Evolutionary conservation across 2,797 vertebrate genomes (phyloP).

Genomic region (Etheostoma nigrum): DNA sequence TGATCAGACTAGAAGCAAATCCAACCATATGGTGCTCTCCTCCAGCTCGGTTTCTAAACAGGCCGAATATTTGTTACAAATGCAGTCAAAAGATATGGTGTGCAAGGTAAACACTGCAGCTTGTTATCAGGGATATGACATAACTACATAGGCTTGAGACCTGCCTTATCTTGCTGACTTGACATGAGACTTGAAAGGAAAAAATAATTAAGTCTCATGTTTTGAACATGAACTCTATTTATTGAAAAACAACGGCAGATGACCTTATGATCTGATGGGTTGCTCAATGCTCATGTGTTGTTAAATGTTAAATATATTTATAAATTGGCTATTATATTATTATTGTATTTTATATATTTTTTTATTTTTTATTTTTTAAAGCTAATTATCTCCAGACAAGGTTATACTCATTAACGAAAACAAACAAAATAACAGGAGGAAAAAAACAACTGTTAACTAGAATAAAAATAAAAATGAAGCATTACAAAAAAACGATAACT

Average conservation of each 20-base stretch:
- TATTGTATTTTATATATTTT: background rate
- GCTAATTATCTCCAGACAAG: background rate
- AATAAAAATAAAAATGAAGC: too few species aligned
- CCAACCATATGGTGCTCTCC: slow-evolving; percentile 24
- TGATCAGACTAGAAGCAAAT: slow-evolving; percentile 40
- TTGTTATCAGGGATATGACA: background rate
- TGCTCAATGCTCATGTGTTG: background rate
- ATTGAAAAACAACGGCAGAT: background rate
- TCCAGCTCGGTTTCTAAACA: slow-evolving; percentile 6
- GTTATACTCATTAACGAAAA: too few species aligned
- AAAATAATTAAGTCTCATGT: background rate
- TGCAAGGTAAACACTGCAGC: background rate
- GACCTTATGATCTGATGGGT: background rate
- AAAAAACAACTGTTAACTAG: too few species aligned
- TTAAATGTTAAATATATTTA: background rate
- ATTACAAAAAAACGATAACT: too few species aligned
- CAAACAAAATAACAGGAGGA: too few species aligned
- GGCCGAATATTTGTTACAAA: background rate
- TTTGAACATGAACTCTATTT: background rate
- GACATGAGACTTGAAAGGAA: background rate
- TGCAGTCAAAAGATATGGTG: background rate
- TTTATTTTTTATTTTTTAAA: background rate
- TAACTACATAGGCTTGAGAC: background rate
- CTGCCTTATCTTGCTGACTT: background rate
- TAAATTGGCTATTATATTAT: background rate